These are phyloP conservation scores for Brenthis hecate DNA, from an alignment of 2,888 invertebrate genomes.

Conservation along the genomic window DNA sequence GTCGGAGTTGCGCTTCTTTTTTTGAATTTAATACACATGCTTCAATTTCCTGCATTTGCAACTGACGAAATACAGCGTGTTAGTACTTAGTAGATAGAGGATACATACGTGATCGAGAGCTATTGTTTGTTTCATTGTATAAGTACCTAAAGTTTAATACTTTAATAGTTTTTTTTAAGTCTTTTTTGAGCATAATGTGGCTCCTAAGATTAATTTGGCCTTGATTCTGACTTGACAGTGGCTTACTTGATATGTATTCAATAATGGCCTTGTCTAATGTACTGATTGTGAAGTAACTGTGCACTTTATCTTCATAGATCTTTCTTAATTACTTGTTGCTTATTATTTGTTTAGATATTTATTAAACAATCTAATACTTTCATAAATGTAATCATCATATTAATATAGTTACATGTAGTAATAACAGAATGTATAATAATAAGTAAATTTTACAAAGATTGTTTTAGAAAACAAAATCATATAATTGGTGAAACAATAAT, in stretches of 20 bases:
- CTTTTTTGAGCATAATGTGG: slow-evolving; percentile 42
- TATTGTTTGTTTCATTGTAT: slow-evolving; percentile 11
- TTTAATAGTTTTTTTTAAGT: slow-evolving; percentile 1
- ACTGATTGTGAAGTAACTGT: slow-evolving; percentile 42
- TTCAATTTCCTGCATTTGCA: slow-evolving; percentile 58
- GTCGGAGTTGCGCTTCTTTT: slow-evolving; percentile 51
- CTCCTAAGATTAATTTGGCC: slow-evolving; percentile 64
- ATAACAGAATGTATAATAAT: too few species aligned
- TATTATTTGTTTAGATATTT: slow-evolving; percentile 12
- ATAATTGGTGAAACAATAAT: too few species aligned
- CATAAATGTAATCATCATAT: too few species aligned
- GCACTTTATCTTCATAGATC: slow-evolving; percentile 32
- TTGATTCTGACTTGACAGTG: slow-evolving; percentile 76
- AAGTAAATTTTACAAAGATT: too few species aligned
- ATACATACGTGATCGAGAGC: slow-evolving; percentile 25
- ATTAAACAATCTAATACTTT: neutral
- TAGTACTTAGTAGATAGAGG: slow-evolving; percentile 26
- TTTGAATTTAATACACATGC: slow-evolving; percentile 55
- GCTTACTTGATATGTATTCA: slow-evolving; percentile 41
- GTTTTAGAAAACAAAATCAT: too few species aligned
- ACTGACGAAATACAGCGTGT: slow-evolving; percentile 43
- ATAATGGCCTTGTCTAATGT: slow-evolving; percentile 46
- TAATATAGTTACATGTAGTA: too few species aligned
- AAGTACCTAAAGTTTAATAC: slow-evolving; percentile 5
- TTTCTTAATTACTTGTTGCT: slow-evolving; percentile 25